Percentiles rank a stretch among this genome's conserved stretches.
Conservation (phyloP, 2,888 invertebrate species). For the Baccha elongata region DNA sequence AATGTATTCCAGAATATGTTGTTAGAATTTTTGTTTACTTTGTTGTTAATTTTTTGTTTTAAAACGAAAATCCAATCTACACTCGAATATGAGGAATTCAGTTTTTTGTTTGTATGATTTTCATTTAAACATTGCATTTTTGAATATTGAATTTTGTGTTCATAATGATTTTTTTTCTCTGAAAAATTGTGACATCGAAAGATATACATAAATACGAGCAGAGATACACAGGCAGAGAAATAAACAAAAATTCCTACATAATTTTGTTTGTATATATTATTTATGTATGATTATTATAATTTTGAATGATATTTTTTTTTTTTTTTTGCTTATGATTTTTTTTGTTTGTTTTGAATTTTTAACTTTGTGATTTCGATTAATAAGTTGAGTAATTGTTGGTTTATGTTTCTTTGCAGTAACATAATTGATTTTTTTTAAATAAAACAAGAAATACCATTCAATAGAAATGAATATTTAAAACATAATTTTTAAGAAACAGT, state of each 20-base stretch:
- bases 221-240: slow-evolving; percentile 42
- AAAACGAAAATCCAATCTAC: background rate
- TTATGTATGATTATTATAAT: slow-evolving; percentile 45
- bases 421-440: slow-evolving; percentile 25
- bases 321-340: slow-evolving; percentile 24
- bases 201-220: slow-evolving; percentile 24
- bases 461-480: slow-evolving; percentile 4
- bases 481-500: slow-evolving; percentile 30
- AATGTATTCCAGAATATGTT: background rate
- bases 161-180: slow-evolving; percentile 10
- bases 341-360: slow-evolving; percentile 26
- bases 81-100: slow-evolving; percentile 14
- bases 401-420: slow-evolving; percentile 5
- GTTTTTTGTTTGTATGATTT: slow-evolving; percentile 1
- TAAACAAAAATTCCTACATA: slow-evolving; percentile 59
- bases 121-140: slow-evolving; percentile 13
- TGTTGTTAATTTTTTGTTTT: slow-evolving; percentile 2
- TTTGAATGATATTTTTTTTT: slow-evolving; percentile 7
- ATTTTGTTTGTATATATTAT: slow-evolving; percentile 24
- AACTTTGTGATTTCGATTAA: slow-evolving; percentile 45
- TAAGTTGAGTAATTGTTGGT: slow-evolving; percentile 36
- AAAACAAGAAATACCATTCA: slow-evolving; percentile 4
- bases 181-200: background rate
- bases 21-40: slow-evolving; percentile 1
- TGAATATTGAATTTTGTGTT: slow-evolving; percentile 21